phyloP scores from a whole-genome alignment of 2,797 vertebrate genomes.

The Poecilia velifera region DNA sequence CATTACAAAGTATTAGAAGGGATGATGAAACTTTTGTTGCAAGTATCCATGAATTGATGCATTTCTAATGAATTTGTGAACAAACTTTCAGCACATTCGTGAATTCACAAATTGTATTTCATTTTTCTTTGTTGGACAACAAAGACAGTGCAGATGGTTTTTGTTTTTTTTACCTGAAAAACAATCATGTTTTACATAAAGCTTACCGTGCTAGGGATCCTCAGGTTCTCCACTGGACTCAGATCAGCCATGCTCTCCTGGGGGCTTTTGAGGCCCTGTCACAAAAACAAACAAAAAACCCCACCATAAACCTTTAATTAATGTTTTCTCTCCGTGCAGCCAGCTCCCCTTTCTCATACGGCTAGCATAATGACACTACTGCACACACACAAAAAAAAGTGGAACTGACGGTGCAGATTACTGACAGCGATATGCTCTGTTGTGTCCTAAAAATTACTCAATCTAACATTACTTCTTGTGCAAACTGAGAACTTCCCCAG shows the following conservation, averaged over 20 bases:
- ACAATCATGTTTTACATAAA: neutral
- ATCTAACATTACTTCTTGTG: conserved; percentile 35
- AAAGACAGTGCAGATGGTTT: neutral
- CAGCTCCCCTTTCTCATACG: neutral
- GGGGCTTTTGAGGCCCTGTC: conserved; percentile 94
- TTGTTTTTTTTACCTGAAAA: neutral
- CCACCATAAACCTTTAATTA: neutral
- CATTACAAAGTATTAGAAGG: neutral
- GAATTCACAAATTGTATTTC: neutral
- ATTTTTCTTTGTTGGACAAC: neutral
- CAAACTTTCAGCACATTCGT: neutral
- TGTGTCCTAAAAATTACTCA: conserved; percentile 17
- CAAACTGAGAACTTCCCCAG: conserved; percentile 61
- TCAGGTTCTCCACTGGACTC: conserved; percentile 91
- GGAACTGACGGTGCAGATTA: conserved; percentile 34
- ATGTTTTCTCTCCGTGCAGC: neutral
- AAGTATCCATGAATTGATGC: neutral
- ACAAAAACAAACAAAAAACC: conserved; percentile 31
- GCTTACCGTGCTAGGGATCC: conserved; percentile 93
- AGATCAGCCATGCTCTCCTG: conserved; percentile 92
- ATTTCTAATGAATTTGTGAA: neutral
- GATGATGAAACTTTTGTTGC: neutral
- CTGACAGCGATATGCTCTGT: conserved; percentile 29
- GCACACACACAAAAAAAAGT: conserved; percentile 10
- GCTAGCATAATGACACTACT: conserved; percentile 4